These are phyloP conservation scores for Archocentrus centrarchus DNA, from an alignment of 2,113 vertebrate species.

Conservation along the genomic window DNA sequence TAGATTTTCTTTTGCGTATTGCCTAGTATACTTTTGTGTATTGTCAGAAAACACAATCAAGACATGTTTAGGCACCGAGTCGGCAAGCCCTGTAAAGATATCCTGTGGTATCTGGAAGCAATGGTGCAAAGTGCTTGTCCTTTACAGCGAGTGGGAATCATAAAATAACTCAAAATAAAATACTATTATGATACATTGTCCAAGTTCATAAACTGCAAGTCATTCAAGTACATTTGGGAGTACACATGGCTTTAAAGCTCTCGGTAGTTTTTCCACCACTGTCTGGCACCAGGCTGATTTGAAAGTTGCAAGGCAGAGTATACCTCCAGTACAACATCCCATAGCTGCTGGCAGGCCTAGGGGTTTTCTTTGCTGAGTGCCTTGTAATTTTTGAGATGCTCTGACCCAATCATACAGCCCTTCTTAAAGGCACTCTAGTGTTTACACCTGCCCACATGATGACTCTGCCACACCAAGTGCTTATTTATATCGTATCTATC, in stretches of 20 bases:
- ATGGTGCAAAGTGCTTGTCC: not conserved
- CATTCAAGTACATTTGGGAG: not conserved
- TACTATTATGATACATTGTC: not conserved
- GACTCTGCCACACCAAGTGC: no score
- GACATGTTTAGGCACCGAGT: not conserved
- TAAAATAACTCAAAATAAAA: not conserved
- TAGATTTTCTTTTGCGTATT: not conserved
- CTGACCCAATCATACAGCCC: no score
- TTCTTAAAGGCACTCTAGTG: no score
- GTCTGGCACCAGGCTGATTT: not conserved
- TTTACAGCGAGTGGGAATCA: not conserved
- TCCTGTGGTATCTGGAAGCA: not conserved
- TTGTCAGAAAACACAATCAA: not conserved
- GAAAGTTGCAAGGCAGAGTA: not conserved
- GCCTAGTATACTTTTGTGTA: not conserved
- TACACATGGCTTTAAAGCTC: not conserved
- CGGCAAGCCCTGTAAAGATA: not conserved
- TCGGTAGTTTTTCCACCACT: not conserved
- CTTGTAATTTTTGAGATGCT: not conserved
- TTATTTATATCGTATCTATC: no score
- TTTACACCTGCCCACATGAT: no score
- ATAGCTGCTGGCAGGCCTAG: not conserved
- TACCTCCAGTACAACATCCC: fast-evolving
- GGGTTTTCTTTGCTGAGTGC: not conserved
- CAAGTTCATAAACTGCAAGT: not conserved